phyloP scores from a whole-genome alignment of 2,888 invertebrate genomes.

The Dasypogon diadema region DNA sequence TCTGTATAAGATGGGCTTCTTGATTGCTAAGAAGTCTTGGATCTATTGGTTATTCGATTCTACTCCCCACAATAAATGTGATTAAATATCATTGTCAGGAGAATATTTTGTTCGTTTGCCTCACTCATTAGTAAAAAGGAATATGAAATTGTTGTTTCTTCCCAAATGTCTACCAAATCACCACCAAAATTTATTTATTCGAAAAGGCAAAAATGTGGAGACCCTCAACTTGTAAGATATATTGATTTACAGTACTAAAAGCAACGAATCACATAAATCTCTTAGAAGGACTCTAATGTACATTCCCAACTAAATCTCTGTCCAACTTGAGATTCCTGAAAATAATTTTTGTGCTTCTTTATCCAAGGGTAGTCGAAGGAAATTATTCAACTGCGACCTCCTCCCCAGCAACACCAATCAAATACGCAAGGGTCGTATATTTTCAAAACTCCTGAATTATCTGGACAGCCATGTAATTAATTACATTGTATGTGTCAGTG shows the following conservation, averaged over 20 bases:
- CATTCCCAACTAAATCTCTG: conserved; percentile 14
- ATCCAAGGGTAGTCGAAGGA: neutral
- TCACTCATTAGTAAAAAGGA: no score
- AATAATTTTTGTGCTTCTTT: neutral
- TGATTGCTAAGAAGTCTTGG: no score
- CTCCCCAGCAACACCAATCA: conserved; percentile 6
- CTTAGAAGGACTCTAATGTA: conserved; percentile 10
- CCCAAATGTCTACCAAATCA: no score
- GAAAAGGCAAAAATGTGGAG: no score
- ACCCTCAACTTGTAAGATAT: neutral
- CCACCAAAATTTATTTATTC: conserved; percentile 14
- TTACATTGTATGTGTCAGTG: conserved; percentile 32
- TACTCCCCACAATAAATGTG: no score
- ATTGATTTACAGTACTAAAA: conserved; percentile 14
- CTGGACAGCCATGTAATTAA: conserved; percentile 36
- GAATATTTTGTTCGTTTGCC: no score
- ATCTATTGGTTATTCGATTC: no score
- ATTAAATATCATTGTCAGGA: no score
- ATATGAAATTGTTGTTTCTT: no score
- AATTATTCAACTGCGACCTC: neutral
- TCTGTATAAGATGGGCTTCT: no score
- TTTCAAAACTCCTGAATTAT: conserved; percentile 30
- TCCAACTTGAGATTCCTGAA: neutral
- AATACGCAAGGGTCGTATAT: conserved; percentile 7
- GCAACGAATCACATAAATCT: conserved; percentile 32